phyloP scores from a whole-genome alignment of 2,888 invertebrate species.

The Zaprionus lineosus region DNA sequence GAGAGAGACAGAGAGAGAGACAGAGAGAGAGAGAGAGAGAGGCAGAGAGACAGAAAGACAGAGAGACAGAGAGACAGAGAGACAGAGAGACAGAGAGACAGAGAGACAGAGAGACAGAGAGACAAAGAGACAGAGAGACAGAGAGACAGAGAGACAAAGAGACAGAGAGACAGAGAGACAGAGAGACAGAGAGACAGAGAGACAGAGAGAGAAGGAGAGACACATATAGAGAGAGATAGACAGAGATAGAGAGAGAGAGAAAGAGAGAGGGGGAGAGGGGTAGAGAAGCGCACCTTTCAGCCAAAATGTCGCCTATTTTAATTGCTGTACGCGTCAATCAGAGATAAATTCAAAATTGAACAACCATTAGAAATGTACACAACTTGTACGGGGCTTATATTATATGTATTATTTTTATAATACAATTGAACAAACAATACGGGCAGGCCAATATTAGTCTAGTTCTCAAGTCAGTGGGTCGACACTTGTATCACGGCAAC shows the following conservation, averaged over 20 bases:
- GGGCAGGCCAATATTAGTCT: no score
- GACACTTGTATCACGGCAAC: no score
- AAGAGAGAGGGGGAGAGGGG: not conserved
- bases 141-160: not conserved
- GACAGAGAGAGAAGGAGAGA: not conserved
- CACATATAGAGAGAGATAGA: no score
- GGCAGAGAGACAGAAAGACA: no score
- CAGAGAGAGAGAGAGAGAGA: not conserved
- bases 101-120: not conserved
- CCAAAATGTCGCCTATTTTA: constrained; percentile 57
- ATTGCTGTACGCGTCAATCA: constrained; percentile 53
- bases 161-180: not conserved
- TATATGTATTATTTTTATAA: constrained; percentile 7
- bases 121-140: not conserved
- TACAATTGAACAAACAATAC: constrained; percentile 38
- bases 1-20: not conserved
- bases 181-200: not conserved
- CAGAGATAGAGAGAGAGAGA: not conserved
- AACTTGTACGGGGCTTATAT: constrained; percentile 26
- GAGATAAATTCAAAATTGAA: constrained; percentile 12
- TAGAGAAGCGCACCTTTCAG: constrained; percentile 21
- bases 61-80: not conserved
- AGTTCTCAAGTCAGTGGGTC: no score
- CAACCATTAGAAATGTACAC: constrained; percentile 41
- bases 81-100: not conserved